Percentiles rank a stretch among this genome's conserved stretches.
phyloP scores from a whole-genome alignment of 2,113 vertebrate genomes.

The Carollia perspicillata region DNA sequence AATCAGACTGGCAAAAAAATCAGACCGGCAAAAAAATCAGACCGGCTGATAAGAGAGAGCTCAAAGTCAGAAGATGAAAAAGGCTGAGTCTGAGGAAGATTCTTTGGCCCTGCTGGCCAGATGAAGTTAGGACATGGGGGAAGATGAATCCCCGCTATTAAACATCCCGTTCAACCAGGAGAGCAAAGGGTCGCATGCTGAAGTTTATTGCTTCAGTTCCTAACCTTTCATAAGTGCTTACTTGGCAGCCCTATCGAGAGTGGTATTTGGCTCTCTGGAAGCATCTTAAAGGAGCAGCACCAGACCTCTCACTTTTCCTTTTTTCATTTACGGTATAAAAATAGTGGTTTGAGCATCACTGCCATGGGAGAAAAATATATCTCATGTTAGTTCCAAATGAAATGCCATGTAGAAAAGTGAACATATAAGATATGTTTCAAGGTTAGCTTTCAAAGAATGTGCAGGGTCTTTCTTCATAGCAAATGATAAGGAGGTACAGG shows the following conservation, averaged over 20 bases:
- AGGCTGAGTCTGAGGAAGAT: not conserved
- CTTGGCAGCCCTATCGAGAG: conserved; percentile 40
- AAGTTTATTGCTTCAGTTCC: conserved; percentile 38
- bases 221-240: conserved; percentile 67
- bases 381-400: conserved; percentile 57
- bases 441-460: not conserved
- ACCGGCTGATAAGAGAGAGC: not conserved
- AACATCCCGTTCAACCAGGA: not conserved
- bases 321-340: conserved; percentile 58
- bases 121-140: not conserved
- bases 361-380: conserved; percentile 31
- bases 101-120: not conserved
- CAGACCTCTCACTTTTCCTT: not conserved
- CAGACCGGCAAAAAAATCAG: not conserved
- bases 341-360: conserved; percentile 48
- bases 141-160: conserved; percentile 36
- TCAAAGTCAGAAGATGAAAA: not conserved
- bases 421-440: conserved; percentile 33
- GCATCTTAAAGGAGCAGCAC: conserved; percentile 37
- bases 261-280: conserved; percentile 63
- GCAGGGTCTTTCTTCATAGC: not conserved
- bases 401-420: conserved; percentile 49
- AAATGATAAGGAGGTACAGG: not conserved
- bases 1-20: not conserved
- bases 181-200: conserved; percentile 24